These are phyloP conservation scores for Psylliodes chrysocephalus DNA, from an alignment of 2,888 invertebrate species.

Conservation along the genomic window DNA sequence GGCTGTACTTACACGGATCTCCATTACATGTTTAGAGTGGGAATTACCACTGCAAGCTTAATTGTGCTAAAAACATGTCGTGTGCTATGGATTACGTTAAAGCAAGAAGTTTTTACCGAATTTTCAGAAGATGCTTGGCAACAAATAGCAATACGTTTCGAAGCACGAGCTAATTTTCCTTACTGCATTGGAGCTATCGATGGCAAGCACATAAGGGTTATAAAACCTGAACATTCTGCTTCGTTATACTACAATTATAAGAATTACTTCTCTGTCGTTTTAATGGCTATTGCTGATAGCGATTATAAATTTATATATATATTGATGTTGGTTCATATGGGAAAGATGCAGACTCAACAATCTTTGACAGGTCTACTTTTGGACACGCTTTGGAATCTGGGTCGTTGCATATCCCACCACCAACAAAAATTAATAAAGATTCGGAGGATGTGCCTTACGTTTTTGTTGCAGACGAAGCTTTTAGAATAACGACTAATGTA, in stretches of 20 bases:
- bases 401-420: neutral
- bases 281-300: conserved; percentile 18
- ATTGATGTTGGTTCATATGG: conserved; percentile 19
- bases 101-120: no score
- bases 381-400: no score
- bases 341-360: conserved; percentile 11
- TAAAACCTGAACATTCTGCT: conserved; percentile 17
- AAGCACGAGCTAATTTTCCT: conserved; percentile 18
- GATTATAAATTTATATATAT: conserved; percentile 26
- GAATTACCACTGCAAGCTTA: conserved; percentile 15
- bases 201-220: conserved; percentile 23
- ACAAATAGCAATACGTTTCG: conserved; percentile 14
- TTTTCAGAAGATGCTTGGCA: neutral
- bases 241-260: conserved; percentile 26
- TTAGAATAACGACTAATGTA: conserved; percentile 17
- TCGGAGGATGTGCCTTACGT: conserved; percentile 9
- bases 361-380: no score
- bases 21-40: conserved; percentile 22
- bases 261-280: conserved; percentile 24
- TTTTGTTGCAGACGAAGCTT: conserved; percentile 27
- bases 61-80: no score
- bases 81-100: no score
- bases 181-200: conserved; percentile 13
- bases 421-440: neutral
- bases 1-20: conserved; percentile 26